Evolutionary conservation across 1,140 invertebrate genomes (phyloP).

Genomic region (Chironomus striatipennis): DNA sequence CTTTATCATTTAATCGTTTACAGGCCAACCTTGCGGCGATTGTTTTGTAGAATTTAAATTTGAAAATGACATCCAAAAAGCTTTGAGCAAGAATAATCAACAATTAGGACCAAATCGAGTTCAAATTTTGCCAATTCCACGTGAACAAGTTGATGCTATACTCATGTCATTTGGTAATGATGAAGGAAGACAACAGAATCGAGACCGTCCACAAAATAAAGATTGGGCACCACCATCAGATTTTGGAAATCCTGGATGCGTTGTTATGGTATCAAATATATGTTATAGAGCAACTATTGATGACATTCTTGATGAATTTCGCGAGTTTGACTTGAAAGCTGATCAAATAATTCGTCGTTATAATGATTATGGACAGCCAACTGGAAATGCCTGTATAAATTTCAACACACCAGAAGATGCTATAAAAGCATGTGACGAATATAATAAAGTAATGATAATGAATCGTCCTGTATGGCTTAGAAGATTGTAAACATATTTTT

Average conservation of each 20-base stretch:
- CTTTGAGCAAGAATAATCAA: conserved; percentile 57
- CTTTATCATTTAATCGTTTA: no score
- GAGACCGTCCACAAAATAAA: neutral
- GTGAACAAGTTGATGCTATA: conserved; percentile 4
- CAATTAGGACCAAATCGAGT: neutral
- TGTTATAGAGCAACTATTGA: conserved; percentile 76
- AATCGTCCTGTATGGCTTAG: conserved; percentile 33
- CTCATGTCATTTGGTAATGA: neutral
- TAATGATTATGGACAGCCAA: conserved; percentile 74
- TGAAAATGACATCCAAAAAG: conserved; percentile 56
- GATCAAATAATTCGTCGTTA: conserved; percentile 74
- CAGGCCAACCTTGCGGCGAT: conserved; percentile 58
- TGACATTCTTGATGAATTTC: conserved; percentile 81
- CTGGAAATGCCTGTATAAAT: conserved; percentile 79
- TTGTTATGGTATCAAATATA: conserved; percentile 74
- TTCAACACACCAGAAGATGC: conserved; percentile 69
- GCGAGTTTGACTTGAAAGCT: conserved; percentile 60
- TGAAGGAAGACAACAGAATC: neutral
- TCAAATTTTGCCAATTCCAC: neutral
- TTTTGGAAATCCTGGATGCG: conserved; percentile 71
- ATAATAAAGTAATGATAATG: conserved; percentile 33
- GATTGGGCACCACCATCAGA: conserved; percentile 42
- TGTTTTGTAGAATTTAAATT: conserved; percentile 77
- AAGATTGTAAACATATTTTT: neutral
- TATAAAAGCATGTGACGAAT: conserved; percentile 52